Conservation (phyloP, 2,113 vertebrate genomes). For the Thunnus maccoyii region DNA sequence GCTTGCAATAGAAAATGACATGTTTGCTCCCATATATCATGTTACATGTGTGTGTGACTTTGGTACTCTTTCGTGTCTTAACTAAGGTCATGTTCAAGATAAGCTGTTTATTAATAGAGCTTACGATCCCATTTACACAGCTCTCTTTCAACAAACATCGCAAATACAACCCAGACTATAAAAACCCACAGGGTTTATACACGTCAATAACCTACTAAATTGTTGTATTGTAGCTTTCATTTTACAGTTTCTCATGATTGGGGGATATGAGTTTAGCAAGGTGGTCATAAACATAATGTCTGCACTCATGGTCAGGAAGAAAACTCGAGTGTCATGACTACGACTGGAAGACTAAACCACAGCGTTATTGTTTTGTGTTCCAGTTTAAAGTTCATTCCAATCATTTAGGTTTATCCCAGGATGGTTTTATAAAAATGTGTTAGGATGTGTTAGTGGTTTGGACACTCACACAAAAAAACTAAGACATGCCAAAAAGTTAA, state of each 20-base stretch:
- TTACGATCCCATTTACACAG: constrained; percentile 10
- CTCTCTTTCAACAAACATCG: neutral
- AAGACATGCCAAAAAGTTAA: neutral
- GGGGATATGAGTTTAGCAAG: constrained; percentile 7
- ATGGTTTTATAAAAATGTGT: neutral
- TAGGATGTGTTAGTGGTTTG: neutral
- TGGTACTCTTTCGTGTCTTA: neutral
- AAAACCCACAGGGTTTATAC: constrained; percentile 15
- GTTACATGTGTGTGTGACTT: neutral
- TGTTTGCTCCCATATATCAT: constrained; percentile 20
- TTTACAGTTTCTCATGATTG: constrained; percentile 37
- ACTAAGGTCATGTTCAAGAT: constrained; percentile 34
- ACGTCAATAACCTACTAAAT: neutral
- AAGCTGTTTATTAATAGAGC: constrained; percentile 27
- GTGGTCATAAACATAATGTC: constrained; percentile 4
- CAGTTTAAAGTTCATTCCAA: neutral
- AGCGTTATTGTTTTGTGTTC: constrained; percentile 18
- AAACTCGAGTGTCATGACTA: neutral
- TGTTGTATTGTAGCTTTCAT: neutral
- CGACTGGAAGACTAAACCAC: constrained; percentile 15
- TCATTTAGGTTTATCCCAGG: neutral
- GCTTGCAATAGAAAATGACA: constrained; percentile 10
- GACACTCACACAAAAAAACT: neutral
- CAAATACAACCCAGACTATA: neutral
- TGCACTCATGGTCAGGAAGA: neutral